Percentiles rank a stretch among this genome's conserved stretches.
Evolutionary conservation across 2,113 vertebrate genomes (phyloP).

Genomic region (Odontophorus gujanensis): DNA sequence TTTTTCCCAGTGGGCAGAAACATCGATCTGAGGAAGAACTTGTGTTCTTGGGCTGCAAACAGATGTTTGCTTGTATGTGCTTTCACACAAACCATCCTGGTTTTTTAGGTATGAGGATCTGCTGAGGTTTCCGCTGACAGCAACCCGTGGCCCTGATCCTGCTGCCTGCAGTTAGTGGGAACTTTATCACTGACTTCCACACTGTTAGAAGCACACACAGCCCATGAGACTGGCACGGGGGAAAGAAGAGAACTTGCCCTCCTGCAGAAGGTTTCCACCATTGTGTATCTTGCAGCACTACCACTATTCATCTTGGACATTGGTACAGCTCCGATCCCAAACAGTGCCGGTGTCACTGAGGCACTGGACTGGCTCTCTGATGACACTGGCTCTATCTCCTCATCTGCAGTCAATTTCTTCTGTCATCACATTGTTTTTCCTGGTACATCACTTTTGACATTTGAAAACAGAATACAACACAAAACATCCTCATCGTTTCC

Average conservation of each 20-base stretch:
- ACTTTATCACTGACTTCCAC: neutral
- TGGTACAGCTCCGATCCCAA: conserved; percentile 41
- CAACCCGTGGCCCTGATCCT: neutral
- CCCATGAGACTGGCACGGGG: neutral
- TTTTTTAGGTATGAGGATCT: neutral
- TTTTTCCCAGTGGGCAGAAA: neutral
- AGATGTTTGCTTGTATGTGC: neutral
- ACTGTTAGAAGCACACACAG: neutral
- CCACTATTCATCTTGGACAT: neutral
- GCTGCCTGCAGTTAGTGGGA: neutral
- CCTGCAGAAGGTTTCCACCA: neutral
- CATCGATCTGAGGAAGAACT: conserved; percentile 12
- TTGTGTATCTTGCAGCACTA: neutral
- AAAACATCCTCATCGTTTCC: neutral
- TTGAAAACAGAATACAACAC: neutral
- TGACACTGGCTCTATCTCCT: neutral
- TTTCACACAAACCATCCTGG: neutral
- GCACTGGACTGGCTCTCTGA: conserved; percentile 34
- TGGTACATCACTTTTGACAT: neutral
- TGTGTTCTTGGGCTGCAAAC: neutral
- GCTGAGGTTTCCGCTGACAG: neutral
- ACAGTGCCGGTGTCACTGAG: neutral
- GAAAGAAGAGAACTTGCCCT: neutral
- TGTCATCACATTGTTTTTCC: neutral
- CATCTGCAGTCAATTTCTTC: neutral